phyloP scores from a whole-genome alignment of 1,140 invertebrate genomes.

The Galendromus occidentalis region DNA sequence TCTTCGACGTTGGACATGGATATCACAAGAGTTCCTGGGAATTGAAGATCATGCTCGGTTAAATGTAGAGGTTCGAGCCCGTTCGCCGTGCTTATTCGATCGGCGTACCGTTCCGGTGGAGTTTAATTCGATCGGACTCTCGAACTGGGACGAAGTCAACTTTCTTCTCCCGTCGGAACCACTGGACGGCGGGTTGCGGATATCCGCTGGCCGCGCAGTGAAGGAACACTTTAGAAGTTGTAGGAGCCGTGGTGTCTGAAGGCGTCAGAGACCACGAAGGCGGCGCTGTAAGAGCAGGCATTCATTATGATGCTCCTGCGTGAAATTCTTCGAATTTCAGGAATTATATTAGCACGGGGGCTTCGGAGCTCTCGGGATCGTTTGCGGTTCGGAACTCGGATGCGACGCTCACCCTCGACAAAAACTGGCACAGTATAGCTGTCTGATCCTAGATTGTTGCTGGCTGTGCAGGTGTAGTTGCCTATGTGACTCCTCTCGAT shows the following conservation, averaged over 20 bases:
- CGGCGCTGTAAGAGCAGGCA: background rate
- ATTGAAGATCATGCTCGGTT: background rate
- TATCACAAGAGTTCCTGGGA: slow-evolving; percentile 12
- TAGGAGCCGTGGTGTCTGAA: slow-evolving; percentile 1
- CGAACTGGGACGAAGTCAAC: background rate
- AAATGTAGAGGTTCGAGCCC: too few relatives aligned
- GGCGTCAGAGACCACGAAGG: background rate
- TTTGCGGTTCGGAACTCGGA: too few relatives aligned
- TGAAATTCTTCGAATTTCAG: too few relatives aligned
- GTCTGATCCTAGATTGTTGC: slow-evolving; percentile 19
- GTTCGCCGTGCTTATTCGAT: too few relatives aligned
- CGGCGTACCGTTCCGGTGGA: background rate
- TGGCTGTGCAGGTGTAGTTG: slow-evolving; percentile 22
- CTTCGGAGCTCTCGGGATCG: too few relatives aligned
- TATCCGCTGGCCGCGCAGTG: background rate
- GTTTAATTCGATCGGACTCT: background rate
- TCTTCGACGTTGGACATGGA: slow-evolving; percentile 26
- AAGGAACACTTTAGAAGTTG: background rate
- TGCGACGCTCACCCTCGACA: slow-evolving; percentile 15
- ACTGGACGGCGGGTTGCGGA: background rate
- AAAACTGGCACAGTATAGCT: slow-evolving; percentile 18
- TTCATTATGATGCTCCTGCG: too few relatives aligned
- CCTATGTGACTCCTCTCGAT: slow-evolving; percentile 17
- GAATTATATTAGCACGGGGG: too few relatives aligned
- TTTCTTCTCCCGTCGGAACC: background rate